Percentiles rank a stretch among this genome's conserved stretches.
These are phyloP conservation scores for Bothrops jararaca DNA, from an alignment of 2,113 vertebrate species.

Conservation along the genomic window DNA sequence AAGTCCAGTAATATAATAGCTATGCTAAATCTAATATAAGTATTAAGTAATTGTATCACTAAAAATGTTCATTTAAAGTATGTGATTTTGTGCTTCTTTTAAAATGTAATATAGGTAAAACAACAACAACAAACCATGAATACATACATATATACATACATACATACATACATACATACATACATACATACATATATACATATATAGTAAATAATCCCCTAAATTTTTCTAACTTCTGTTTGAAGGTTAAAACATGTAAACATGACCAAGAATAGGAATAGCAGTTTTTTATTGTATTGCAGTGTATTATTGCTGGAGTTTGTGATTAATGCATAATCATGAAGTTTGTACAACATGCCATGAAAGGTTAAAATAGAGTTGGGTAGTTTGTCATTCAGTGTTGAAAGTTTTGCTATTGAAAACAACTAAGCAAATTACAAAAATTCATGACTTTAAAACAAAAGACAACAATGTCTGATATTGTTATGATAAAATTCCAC, in stretches of 20 bases:
- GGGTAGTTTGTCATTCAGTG: not conserved
- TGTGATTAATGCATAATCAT: not conserved
- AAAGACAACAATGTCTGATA: not conserved
- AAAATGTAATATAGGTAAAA: not conserved
- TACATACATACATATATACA: too few species aligned
- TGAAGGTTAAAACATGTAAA: too few species aligned
- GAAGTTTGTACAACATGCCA: not conserved
- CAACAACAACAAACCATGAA: not conserved
- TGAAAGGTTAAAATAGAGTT: not conserved
- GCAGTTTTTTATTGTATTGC: not conserved
- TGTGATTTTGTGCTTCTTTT: not conserved
- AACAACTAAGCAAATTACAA: not conserved
- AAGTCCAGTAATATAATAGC: not conserved
- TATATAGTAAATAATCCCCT: not conserved
- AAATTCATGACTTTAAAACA: not conserved
- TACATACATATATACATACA: too few species aligned
- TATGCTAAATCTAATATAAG: not conserved
- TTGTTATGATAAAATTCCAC: not conserved
- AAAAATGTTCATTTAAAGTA: not conserved
- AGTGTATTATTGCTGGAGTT: not conserved
- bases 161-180: too few species aligned
- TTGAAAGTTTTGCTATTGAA: not conserved
- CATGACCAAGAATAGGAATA: not conserved
- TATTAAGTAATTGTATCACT: not conserved
- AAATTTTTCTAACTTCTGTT: not conserved